Evolutionary conservation across 2,888 invertebrate genomes (phyloP).

Genomic region (Meiosimyza decipiens): DNA sequence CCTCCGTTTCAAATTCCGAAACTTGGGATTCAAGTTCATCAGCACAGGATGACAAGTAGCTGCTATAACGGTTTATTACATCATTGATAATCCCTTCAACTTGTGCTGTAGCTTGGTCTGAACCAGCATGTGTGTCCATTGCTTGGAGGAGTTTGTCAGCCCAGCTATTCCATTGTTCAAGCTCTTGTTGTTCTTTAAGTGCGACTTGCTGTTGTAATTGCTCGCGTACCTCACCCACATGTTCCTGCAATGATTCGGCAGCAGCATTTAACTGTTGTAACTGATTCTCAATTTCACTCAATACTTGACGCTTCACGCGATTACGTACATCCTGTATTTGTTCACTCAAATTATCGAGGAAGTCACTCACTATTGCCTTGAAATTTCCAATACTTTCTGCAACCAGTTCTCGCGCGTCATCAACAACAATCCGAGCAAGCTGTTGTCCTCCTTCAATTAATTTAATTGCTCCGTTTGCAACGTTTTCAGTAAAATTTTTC

Average conservation of each 20-base stretch:
- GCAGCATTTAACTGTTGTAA: background rate
- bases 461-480: background rate
- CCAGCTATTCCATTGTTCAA: constrained; percentile 12
- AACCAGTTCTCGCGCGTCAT: background rate
- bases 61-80: constrained; percentile 22
- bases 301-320: constrained; percentile 21
- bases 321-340: background rate
- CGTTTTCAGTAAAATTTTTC: constrained; percentile 2
- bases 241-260: background rate
- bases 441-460: background rate
- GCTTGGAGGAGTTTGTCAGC: background rate
- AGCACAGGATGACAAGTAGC: constrained; percentile 19
- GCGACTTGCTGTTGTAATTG: background rate
- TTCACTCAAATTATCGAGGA: constrained; percentile 9
- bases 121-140: background rate
- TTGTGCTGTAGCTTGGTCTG: background rate
- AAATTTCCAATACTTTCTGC: background rate
- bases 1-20: background rate
- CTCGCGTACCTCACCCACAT: background rate
- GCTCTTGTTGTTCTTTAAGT: background rate
- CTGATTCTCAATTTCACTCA: background rate
- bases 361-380: background rate
- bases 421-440: background rate
- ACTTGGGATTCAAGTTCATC: constrained; percentile 15
- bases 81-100: constrained; percentile 18